phyloP scores from a whole-genome alignment of 2,888 invertebrate species.

The Cheilosia impressa region DNA sequence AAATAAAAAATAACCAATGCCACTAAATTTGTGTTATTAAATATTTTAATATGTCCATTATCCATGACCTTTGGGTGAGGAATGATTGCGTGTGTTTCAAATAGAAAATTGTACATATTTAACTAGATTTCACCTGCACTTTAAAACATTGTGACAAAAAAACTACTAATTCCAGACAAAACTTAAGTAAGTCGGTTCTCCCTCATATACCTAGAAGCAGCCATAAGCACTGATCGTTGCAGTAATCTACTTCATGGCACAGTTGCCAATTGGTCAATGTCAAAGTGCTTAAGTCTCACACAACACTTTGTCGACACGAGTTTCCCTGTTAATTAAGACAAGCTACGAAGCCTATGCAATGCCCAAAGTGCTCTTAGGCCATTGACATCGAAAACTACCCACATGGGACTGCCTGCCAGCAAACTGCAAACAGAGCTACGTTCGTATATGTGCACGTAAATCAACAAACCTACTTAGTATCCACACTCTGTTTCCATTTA shows the following conservation, averaged over 20 bases:
- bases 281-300: constrained; percentile 6
- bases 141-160: too few species aligned
- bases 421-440: background rate
- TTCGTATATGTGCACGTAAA: constrained; percentile 1
- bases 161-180: too few species aligned
- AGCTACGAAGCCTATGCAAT: background rate
- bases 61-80: too few species aligned
- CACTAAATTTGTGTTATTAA: too few species aligned
- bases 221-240: background rate
- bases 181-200: too few species aligned
- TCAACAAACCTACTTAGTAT: constrained; percentile 32
- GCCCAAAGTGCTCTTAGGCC: background rate
- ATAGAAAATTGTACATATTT: too few species aligned
- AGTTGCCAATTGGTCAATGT: background rate
- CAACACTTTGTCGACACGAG: background rate
- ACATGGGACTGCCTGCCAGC: background rate
- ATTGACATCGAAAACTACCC: background rate
- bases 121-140: too few species aligned
- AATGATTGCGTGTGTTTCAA: too few species aligned
- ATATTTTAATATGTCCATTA: too few species aligned
- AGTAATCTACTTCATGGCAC: background rate
- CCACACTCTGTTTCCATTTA: constrained; percentile 10
- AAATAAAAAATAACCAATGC: too few species aligned
- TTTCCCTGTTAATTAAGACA: background rate
- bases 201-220: too few species aligned